phyloP scores from a whole-genome alignment of 2,797 vertebrate species.

The Pelochelys cantorii region DNA sequence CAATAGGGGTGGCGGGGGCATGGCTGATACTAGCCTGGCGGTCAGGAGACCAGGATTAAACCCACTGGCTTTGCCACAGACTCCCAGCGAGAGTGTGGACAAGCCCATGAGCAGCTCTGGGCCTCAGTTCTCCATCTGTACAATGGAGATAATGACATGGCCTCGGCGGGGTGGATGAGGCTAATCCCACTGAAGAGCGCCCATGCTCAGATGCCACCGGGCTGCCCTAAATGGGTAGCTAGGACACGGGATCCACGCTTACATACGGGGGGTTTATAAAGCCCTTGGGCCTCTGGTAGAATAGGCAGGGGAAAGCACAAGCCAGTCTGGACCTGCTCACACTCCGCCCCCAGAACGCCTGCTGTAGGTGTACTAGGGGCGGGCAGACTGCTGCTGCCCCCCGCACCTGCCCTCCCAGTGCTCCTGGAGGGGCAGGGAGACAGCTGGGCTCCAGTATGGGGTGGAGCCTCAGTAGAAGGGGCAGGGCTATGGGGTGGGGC shows the following conservation, averaged over 20 bases:
- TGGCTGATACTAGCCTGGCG: not conserved
- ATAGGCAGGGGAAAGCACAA: too few relatives aligned
- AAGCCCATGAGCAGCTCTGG: not conserved
- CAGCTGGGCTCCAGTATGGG: too few relatives aligned
- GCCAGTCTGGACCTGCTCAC: too few relatives aligned
- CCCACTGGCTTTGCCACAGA: not conserved
- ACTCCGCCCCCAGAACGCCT: too few relatives aligned
- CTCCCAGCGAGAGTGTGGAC: not conserved
- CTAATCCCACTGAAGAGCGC: not conserved
- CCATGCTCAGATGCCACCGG: not conserved
- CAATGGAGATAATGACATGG: not conserved
- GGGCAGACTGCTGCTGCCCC: too few relatives aligned
- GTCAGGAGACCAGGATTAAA: not conserved
- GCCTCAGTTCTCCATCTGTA: not conserved
- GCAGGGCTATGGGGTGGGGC: too few relatives aligned
- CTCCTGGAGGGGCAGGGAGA: too few relatives aligned
- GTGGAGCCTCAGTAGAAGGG: too few relatives aligned
- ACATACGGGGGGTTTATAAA: not conserved
- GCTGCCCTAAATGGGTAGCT: not conserved
- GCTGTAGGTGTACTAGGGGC: too few relatives aligned
- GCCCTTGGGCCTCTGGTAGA: too few relatives aligned
- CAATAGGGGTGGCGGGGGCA: too few relatives aligned
- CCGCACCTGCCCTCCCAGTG: too few relatives aligned
- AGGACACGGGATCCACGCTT: accelerated
- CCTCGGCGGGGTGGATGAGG: not conserved